A percentile compares a stretch with the other conserved stretches of the same genome.
These are phyloP conservation scores for Rhabdomys pumilio DNA, from an alignment of 2,797 vertebrate genomes.

Conservation along the genomic window DNA sequence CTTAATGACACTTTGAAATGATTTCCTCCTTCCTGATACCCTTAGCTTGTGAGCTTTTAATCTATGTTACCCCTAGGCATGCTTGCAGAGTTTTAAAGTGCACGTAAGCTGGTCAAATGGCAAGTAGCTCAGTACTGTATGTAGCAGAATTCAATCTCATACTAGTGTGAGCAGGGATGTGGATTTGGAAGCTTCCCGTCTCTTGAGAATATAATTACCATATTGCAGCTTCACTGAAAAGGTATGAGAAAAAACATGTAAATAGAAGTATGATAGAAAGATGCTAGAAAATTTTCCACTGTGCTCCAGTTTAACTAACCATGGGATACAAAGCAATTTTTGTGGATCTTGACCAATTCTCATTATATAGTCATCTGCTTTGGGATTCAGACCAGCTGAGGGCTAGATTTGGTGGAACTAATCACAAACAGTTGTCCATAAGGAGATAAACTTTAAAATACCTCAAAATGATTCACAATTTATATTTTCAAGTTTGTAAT, in stretches of 20 bases:
- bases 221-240: background rate
- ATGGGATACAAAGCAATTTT: background rate
- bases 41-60: background rate
- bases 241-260: background rate
- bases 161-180: background rate
- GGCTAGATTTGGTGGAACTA: background rate
- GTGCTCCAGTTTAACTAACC: background rate
- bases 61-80: background rate
- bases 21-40: background rate
- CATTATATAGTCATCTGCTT: slow-evolving; percentile 25
- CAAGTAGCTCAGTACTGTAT: background rate
- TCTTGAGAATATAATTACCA: background rate
- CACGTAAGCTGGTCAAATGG: background rate
- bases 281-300: background rate
- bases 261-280: background rate
- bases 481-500: background rate
- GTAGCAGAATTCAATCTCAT: background rate
- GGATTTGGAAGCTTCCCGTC: background rate
- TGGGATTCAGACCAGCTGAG: background rate
- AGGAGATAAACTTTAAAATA: slow-evolving; percentile 17
- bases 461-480: background rate
- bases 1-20: background rate
- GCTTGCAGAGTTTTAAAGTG: background rate
- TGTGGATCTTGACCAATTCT: background rate
- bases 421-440: background rate